Conservation (phyloP, 2,888 invertebrate species). For the Dasysyrphus albostriatus region DNA sequence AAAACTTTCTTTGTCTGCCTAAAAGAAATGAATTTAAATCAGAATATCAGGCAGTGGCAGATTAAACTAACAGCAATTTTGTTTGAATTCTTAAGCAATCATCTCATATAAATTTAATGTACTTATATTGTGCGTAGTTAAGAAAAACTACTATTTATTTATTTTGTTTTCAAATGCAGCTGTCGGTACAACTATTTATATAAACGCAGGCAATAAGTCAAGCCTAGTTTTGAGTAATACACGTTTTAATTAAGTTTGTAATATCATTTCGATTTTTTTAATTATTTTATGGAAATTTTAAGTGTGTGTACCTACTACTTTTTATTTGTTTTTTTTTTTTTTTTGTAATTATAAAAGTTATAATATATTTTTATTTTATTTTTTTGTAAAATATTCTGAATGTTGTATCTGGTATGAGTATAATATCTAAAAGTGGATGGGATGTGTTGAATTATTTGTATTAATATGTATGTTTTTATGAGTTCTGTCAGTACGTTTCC, state of each 20-base stretch:
- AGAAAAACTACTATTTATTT: constrained; percentile 5
- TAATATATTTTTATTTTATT: constrained; percentile 9
- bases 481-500: constrained; percentile 60
- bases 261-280: constrained; percentile 19
- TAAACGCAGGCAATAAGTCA: constrained; percentile 23
- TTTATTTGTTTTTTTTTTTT: not conserved
- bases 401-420: constrained; percentile 23
- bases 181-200: constrained; percentile 36
- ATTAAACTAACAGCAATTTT: constrained; percentile 4
- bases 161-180: constrained; percentile 21
- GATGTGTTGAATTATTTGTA: constrained; percentile 35
- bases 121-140: constrained; percentile 16
- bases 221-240: constrained; percentile 22
- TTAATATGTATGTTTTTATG: constrained; percentile 33
- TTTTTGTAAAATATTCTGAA: constrained; percentile 27
- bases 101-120: not conserved
- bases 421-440: constrained; percentile 41
- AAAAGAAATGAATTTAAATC: not conserved
- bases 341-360: constrained; percentile 33
- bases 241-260: not conserved
- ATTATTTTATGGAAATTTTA: constrained; percentile 19
- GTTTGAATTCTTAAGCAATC: constrained; percentile 6
- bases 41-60: constrained; percentile 7
- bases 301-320: not conserved
- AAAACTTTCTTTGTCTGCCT: not conserved